Conservation (phyloP, 2,888 invertebrate species). For the Elmis aenea region DNA sequence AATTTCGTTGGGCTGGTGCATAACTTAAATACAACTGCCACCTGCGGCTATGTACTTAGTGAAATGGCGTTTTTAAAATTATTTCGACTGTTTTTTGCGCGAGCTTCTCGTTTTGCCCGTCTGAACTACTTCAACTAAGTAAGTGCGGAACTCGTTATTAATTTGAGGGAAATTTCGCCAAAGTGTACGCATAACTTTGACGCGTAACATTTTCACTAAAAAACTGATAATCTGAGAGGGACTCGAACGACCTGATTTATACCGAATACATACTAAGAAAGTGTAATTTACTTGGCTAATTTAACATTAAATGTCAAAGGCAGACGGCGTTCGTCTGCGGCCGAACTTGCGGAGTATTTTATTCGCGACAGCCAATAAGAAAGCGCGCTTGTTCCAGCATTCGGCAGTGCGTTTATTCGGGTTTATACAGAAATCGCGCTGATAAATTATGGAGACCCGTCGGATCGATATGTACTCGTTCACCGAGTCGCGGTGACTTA, state of each 20-base stretch:
- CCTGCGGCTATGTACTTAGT: conserved; percentile 22
- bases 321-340: conserved; percentile 38
- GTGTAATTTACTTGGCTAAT: conserved; percentile 41
- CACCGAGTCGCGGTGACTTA: conserved; percentile 11
- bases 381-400: conserved; percentile 27
- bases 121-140: not conserved
- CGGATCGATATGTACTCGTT: conserved; percentile 20
- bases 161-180: too few species aligned
- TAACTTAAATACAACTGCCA: conserved; percentile 28
- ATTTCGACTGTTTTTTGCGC: too few species aligned
- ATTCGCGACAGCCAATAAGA: conserved; percentile 36
- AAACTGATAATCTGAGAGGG: conserved; percentile 21
- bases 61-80: conserved; percentile 7
- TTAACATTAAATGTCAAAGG: conserved; percentile 41
- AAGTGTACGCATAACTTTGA: too few species aligned
- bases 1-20: conserved; percentile 27
- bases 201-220: too few species aligned
- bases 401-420: conserved; percentile 30
- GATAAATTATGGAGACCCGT: conserved; percentile 26
- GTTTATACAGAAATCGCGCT: conserved; percentile 28
- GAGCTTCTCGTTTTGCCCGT: not conserved
- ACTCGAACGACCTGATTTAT: conserved; percentile 34
- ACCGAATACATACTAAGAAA: conserved; percentile 40
- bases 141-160: not conserved
- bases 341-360: conserved; percentile 38